Percentiles rank a stretch among this genome's conserved stretches.
Conservation (phyloP, 2,797 vertebrate genomes). For the Chrosomus eos region DNA sequence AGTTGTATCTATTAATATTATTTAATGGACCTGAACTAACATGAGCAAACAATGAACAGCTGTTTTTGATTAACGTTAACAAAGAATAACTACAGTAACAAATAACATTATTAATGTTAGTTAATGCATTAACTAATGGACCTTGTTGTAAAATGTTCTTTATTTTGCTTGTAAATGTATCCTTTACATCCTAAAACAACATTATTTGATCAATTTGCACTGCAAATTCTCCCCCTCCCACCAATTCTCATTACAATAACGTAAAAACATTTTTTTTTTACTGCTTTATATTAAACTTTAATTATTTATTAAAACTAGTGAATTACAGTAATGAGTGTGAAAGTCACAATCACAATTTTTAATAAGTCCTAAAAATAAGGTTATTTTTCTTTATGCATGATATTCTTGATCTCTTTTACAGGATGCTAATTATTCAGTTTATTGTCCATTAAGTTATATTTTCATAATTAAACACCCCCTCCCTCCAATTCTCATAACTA, state of each 20-base stretch:
- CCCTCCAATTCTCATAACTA: no score
- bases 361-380: not conserved
- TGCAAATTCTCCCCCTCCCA: not conserved
- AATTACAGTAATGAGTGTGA: not conserved
- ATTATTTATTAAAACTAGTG: no score
- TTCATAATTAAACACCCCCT: no score
- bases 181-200: not conserved
- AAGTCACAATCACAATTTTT: not conserved
- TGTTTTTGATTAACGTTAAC: not conserved
- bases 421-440: not conserved
- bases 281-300: not conserved
- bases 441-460: no score
- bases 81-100: not conserved
- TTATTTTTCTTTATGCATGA: not conserved
- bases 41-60: not conserved
- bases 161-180: not conserved
- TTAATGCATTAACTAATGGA: not conserved
- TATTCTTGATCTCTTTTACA: not conserved
- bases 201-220: not conserved
- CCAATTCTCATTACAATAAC: not conserved
- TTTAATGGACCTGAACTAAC: not conserved
- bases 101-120: not conserved
- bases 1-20: not conserved
- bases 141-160: not conserved
- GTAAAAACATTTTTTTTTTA: not conserved